phyloP scores from a whole-genome alignment of 2,888 invertebrate genomes.

The Hydraecia micacea region DNA sequence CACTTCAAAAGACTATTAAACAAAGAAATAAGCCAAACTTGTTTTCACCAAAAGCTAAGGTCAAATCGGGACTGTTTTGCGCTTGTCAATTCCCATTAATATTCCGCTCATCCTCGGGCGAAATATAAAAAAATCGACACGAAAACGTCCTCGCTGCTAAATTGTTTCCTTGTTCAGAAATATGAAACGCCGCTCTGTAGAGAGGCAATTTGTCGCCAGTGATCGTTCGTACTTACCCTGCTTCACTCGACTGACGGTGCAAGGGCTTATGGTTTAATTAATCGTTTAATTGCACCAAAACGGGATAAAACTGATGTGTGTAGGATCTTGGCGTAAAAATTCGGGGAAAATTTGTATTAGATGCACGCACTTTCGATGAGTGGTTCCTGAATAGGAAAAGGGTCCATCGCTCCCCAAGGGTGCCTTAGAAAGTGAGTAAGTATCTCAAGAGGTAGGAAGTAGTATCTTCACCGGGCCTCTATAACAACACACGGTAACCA shows the following conservation, averaged over 20 bases:
- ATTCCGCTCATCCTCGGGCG: constrained; percentile 51
- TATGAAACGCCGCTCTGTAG: constrained; percentile 67
- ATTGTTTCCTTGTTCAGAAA: constrained; percentile 73
- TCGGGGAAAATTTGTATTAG: constrained; percentile 15
- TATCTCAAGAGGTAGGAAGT: constrained; percentile 38
- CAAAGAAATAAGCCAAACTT: constrained; percentile 13
- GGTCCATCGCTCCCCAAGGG: constrained; percentile 47
- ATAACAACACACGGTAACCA: constrained; percentile 10
- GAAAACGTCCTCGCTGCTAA: constrained; percentile 63
- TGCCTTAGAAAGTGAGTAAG: constrained; percentile 33
- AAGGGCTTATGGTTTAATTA: constrained; percentile 64
- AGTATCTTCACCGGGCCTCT: constrained; percentile 6
- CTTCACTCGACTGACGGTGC: constrained; percentile 40
- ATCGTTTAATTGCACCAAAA: constrained; percentile 66
- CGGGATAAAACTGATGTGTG: constrained; percentile 29
- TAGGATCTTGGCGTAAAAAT: constrained; percentile 5
- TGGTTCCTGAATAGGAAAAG: constrained; percentile 36
- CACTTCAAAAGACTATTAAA: constrained; percentile 7
- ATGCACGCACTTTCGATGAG: constrained; percentile 40
- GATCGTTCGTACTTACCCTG: constrained; percentile 64
- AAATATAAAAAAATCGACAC: constrained; percentile 61
- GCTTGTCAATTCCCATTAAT: constrained; percentile 60
- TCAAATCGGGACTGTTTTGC: constrained; percentile 23
- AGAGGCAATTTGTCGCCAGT: constrained; percentile 75
- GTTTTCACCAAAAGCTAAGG: constrained; percentile 32